Base-by-base conservation (phyloP, 2,113 vertebrate species). In the Nematolebias whitei region DNA sequence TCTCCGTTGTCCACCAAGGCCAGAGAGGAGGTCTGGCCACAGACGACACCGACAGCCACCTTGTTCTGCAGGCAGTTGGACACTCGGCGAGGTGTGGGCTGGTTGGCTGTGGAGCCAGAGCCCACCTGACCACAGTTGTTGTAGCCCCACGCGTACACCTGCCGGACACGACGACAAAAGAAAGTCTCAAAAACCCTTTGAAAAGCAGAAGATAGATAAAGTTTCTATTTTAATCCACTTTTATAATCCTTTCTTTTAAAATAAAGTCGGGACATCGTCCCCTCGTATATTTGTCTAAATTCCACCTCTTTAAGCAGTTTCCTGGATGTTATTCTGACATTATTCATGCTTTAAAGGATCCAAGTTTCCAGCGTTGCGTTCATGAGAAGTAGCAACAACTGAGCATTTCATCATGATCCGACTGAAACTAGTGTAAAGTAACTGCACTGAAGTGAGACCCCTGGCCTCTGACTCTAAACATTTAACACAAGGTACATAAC, bases 41-140 rank as follows among this genome's bases (percentile, higher is more conserved):
- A 98, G 32, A 94, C 92, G 59, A 99, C 95, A 54, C 92, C 75
- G 53, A 97, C 92, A 0, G 94, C 94, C 69, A 87, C 86, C 88
- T 96, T 99, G 80, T 89, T 94, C 78, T 96, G 94, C 74, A 99
- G 92, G 78, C 93, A 95, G 89, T 90, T 94, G 0, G 94, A 95
- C 58, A 99, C 96, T 78, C 91, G 93, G 2, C 97, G 94, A 52
- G 97, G 96, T 11, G 94, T 94, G 59, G 96, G 93, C 83, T 99
- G 97, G 83, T 97, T 99, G 1, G 96, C 94, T 3, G 96, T 99
- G 77, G 96, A 98, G 77, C 97, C 98, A 19, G 96, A 98, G 52
- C 97, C 98, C 82, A 99, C 95, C 60, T 99, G 98, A 60, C 98
- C 98, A 70, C 96, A 99, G 91, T 98, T 99, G 65, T 99, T 99